phyloP scores from a whole-genome alignment of 2,113 vertebrate species.

The Shinisaurus crocodilurus region DNA sequence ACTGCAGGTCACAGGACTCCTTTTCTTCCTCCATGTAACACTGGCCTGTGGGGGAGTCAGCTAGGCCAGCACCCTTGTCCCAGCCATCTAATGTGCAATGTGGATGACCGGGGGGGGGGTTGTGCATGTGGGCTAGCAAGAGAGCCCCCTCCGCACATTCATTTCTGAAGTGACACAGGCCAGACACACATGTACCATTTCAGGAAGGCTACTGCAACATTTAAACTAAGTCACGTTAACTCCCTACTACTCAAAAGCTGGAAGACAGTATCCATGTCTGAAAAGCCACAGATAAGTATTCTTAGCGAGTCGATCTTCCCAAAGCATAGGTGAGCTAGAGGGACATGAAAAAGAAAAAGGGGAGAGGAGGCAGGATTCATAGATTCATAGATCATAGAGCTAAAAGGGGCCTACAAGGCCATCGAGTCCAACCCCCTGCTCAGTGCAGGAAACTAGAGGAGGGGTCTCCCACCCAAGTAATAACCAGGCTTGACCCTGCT shows the following conservation, averaged over 20 bases:
- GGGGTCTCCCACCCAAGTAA: no score
- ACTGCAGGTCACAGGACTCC: no score
- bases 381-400: no score
- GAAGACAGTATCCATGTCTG: not conserved
- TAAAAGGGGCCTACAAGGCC: no score
- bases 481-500: no score
- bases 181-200: not conserved
- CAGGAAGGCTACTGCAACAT: not conserved
- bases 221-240: not conserved
- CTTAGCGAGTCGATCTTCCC: not conserved
- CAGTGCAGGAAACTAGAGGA: no score
- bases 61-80: not conserved
- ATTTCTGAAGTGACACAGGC: not conserved
- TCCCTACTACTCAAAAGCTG: not conserved
- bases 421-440: no score
- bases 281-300: not conserved
- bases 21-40: not conserved
- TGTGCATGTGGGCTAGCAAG: no score
- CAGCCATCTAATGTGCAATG: not conserved
- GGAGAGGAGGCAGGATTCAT: no score
- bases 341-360: not conserved
- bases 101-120: no score
- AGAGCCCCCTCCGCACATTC: not conserved
- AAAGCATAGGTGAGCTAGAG: not conserved
- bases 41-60: not conserved